These are phyloP conservation scores for Ormyrus rosae DNA, from an alignment of 2,888 invertebrate genomes.

Conservation along the genomic window DNA sequence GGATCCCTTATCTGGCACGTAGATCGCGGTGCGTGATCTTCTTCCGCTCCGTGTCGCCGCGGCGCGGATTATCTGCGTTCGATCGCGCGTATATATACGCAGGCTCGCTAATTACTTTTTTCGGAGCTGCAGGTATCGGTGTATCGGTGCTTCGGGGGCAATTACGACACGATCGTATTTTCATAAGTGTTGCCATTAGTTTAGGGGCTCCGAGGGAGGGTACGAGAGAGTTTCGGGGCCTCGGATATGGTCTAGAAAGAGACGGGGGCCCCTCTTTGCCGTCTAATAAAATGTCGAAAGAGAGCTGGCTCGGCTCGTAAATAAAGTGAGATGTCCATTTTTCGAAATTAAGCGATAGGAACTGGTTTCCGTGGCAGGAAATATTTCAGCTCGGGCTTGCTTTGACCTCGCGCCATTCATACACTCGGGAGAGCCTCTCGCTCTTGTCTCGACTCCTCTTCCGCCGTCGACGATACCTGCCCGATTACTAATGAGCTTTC, in stretches of 20 bases:
- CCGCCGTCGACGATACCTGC: too few relatives aligned
- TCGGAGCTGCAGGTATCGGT: background rate
- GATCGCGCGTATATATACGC: too few relatives aligned
- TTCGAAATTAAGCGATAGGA: slow-evolving; percentile 73
- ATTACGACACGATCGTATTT: slow-evolving; percentile 23
- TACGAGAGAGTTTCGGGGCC: background rate
- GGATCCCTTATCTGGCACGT: background rate
- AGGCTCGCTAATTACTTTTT: too few relatives aligned
- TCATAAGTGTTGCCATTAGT: slow-evolving; percentile 11
- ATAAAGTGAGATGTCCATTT: slow-evolving; percentile 72
- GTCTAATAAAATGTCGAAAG: slow-evolving; percentile 34
- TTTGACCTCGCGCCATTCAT: slow-evolving; percentile 1
- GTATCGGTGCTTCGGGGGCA: background rate
- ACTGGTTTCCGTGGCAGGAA: slow-evolving; percentile 69
- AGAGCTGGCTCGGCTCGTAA: slow-evolving; percentile 66
- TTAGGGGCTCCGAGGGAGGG: too few relatives aligned
- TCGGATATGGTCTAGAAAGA: background rate
- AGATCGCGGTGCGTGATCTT: slow-evolving; percentile 19
- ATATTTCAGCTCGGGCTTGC: slow-evolving; percentile 59
- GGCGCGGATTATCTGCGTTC: background rate
- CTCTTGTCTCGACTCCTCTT: too few relatives aligned
- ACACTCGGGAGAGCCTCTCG: background rate
- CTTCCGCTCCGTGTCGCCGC: background rate
- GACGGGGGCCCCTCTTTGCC: background rate
- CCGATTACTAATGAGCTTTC: slow-evolving; percentile 33